Evolutionary conservation across 2,797 vertebrate species (phyloP), one percentile per base, ranked within the genome.

Genomic region (Corythornis leucogaster): DNA sequence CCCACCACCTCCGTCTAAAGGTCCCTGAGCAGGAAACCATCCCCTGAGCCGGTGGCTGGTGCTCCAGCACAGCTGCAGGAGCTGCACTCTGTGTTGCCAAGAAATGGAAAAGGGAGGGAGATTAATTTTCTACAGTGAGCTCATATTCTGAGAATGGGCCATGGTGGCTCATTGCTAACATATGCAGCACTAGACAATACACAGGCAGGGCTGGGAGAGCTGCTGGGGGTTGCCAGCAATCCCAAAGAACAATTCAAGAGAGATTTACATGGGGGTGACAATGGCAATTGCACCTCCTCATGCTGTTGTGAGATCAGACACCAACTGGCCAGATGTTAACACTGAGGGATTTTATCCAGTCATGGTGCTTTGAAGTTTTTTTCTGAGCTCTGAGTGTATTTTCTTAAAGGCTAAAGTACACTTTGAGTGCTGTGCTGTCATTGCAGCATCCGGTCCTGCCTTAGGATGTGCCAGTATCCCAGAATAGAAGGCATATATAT

Each of bases 241-340:
- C 26, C 70, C 73, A 85, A 75, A 77, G n/a, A 85, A 67, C 70
- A 87, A 80, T 90, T 42, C 53, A 54, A 59, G 59, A 79, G 67
- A 59, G 17, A 7, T 33, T 86, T 70, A 55, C 55, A 31, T 26
- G 5, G 26, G 53, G 33, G 22, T 71, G 75, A 64, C 75, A 80
- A 54, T 2, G 5, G 43, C 11, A 8, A 40, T 35, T 25, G 30
- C 75, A 68, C 50, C 57, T 94, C 57, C 28, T 74, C 0, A 0
- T 17, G 46, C 50, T 85, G 61, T 76, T 1, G 5, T 62, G 63
- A 54, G 57, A 46, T 70, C 84, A 70, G 75, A 58, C 78, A 42
- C 43, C 22, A 11, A 6, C 28, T 1, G 3, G 67, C 30, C 85
- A 78, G 64, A 64, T 74, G 83, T 86, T 91, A 73, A 79, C 63